Evolutionary conservation across 2,797 vertebrate species (phyloP), one percentile per base, ranked within the genome.

Genomic region (Pangasius djambal): DNA sequence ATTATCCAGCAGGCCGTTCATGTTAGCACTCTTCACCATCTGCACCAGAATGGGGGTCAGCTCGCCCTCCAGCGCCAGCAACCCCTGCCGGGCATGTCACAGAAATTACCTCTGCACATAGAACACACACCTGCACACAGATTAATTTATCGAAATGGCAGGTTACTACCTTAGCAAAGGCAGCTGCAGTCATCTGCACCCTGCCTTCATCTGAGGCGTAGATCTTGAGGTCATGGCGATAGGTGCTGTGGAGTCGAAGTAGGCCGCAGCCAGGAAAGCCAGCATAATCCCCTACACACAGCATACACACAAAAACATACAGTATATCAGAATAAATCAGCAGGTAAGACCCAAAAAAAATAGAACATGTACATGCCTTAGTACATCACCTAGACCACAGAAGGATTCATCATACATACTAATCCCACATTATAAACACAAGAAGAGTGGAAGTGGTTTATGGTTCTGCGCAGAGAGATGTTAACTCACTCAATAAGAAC

Each of bases 21-120:
- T 99, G 94, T 99, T 99, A 93, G 99, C 99, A 44, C 99, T 99
- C 94, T 99, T 99, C 89, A 99, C 99, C 99, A 99, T 99, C 95
- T 99, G 98, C 87, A 99, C 99, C 94, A 99, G 95, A 94, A 99
- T 99, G 86, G 98, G 99, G 0, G 99, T 99, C 92, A 99, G 95
- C 94, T 99, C 99, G 0, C 98, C 99, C 93, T 99, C 99, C 92
- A 99, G 94, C 44, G 99, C 99, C 94, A 99, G 94, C 91, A 99
- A 94, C 63, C 98, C 99, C 99, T 99, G 94, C 40, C 91, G 75
- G 25, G 65, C 90, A 88, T 34, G 89, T 34, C 87, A 87, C 69
- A 84, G 78, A 75, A n/a, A 86, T 59, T 28, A 74, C 52, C n/a
- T 67, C 72, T 50, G 75, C 72, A 67, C 15, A 85, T 40, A 67